Conservation (phyloP, 2,797 vertebrate species). For the Brotula barbata region DNA sequence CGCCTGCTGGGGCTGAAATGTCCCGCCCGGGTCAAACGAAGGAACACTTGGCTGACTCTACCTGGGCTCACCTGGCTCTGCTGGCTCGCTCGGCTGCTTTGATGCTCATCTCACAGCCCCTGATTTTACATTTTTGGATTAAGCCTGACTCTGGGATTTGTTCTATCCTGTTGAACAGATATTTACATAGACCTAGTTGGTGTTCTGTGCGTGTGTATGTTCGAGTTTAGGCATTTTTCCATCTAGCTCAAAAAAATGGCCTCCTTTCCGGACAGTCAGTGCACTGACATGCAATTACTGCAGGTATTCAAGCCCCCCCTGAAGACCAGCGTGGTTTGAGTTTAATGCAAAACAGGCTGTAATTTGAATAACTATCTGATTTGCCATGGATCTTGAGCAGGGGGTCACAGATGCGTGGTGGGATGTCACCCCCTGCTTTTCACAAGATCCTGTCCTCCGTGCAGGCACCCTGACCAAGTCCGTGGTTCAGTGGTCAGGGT, state of each 20-base stretch:
- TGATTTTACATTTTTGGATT: slow-evolving; percentile 8
- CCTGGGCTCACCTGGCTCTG: slow-evolving; percentile 18
- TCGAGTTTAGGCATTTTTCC: not conserved
- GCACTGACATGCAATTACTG: slow-evolving; percentile 2
- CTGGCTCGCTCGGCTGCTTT: slow-evolving; percentile 3
- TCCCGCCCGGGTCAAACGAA: slow-evolving; percentile 23
- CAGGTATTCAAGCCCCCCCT: slow-evolving; percentile 6
- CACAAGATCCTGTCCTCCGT: too few relatives aligned
- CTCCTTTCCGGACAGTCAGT: slow-evolving; percentile 4
- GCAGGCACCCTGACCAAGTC: too few relatives aligned
- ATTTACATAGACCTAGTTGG: slow-evolving; percentile 2
- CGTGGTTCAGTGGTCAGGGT: too few relatives aligned
- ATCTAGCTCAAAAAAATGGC: not conserved
- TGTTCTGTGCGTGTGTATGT: not conserved
- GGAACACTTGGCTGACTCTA: slow-evolving; percentile 3
- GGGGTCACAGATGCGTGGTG: too few relatives aligned
- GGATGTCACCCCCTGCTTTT: too few relatives aligned
- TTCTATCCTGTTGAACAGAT: slow-evolving; percentile 21
- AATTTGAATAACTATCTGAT: not conserved
- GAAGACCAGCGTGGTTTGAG: not conserved
- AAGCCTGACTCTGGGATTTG: slow-evolving; percentile 5
- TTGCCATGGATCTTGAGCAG: too few relatives aligned
- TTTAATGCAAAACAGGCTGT: not conserved
- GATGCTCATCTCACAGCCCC: slow-evolving; percentile 13
- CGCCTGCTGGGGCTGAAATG: not conserved